Base-by-base conservation (phyloP, 2,113 vertebrate genomes). In the Hyperopisus bebe region DNA sequence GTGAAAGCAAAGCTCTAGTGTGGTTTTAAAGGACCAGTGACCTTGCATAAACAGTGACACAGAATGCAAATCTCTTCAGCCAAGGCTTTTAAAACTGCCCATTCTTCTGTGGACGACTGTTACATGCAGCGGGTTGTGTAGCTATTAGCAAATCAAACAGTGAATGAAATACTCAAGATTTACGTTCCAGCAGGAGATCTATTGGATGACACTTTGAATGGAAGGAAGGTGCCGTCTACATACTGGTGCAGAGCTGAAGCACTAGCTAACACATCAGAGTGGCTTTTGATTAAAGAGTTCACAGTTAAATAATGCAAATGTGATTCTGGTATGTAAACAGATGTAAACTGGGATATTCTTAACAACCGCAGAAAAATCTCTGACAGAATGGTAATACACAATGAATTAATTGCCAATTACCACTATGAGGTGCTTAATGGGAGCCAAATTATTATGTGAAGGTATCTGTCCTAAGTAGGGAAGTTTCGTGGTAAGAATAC, bases 371-470 rank as follows among this genome's bases (percentile, higher is more conserved):
- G 35, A 80, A 80, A 39, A 39, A 39, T 80, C 74, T 80, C 74
- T 80, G 74, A 42, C 74, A 39, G 74, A 80, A 19, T 80, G 35
- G 10, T 80, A 42, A 80, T 80, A 19, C 74, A 19, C 6, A 42
- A 80, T 42, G 17, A 80, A 80, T 80, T 35, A 80, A 80, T 80
- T 80, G 74, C 35, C 74, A 80, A 80, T 80, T 80, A 80, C 74
- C 35, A 80, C 15, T 80, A 19, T 80, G 74, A 42, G 74, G 74
- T 19, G 35, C 74, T 80, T 80, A 42, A 80, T 80, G 31, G 17
- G 35, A 80, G 35, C 35, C 17, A 39, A 80, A 80, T 80, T 42
- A 80, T 80, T 19, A 80, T 42, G 31, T 35, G 35, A 42, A 39
- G 10, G 35, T 80, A 80, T 80, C 31, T 13, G 35, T 80, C 35